These are phyloP conservation scores for Pipa parva DNA, from an alignment of 2,113 vertebrate species.

Conservation along the genomic window DNA sequence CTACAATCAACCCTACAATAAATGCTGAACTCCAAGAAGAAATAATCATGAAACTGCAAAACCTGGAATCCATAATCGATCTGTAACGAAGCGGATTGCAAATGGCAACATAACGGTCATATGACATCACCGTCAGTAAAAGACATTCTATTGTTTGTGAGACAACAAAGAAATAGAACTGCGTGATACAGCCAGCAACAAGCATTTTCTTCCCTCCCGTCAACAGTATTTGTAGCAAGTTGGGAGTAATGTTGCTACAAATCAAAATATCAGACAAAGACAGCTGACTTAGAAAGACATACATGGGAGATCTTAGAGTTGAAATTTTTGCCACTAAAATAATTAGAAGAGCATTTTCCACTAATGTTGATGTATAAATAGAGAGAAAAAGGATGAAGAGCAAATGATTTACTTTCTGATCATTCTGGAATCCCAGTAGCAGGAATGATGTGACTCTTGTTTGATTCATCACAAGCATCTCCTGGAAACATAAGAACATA, in stretches of 20 bases:
- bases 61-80: background rate
- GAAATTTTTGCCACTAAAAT: background rate
- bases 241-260: background rate
- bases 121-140: background rate
- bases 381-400: background rate
- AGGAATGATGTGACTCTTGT: slow-evolving; percentile 12
- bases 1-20: background rate
- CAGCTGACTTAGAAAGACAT: background rate
- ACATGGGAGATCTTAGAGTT: background rate
- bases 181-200: background rate
- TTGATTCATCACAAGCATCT: slow-evolving; percentile 12
- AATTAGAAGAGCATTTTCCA: background rate
- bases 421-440: slow-evolving; percentile 4
- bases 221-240: background rate
- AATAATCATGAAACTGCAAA: background rate
- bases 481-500: background rate
- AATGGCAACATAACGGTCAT: slow-evolving; percentile 14
- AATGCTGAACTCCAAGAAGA: background rate
- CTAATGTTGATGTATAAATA: background rate
- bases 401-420: background rate
- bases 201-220: background rate
- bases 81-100: slow-evolving; percentile 4
- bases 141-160: background rate
- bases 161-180: slow-evolving; percentile 1
- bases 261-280: background rate